Evolutionary conservation across 2,113 vertebrate genomes (phyloP).

Genomic region (Hippoglossus stenolepis): DNA sequence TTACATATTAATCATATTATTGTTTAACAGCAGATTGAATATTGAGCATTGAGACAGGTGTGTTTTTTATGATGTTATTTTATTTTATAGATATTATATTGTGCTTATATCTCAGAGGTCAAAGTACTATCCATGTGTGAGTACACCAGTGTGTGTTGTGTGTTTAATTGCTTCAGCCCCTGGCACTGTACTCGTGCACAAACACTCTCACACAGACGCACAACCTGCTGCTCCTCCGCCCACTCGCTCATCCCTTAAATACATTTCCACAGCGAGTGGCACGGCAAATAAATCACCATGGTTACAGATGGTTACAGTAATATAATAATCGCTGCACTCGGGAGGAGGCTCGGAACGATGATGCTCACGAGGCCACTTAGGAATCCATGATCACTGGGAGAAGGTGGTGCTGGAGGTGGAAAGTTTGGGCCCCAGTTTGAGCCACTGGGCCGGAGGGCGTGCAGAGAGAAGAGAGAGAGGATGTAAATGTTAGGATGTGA

Average conservation of each 20-base stretch:
- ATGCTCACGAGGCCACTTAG: constrained; percentile 46
- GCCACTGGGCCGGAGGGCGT: too few species aligned
- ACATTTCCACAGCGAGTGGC: background rate
- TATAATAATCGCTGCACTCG: constrained; percentile 62
- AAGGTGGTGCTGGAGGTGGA: too few species aligned
- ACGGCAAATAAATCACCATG: constrained; percentile 75
- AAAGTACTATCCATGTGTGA: background rate
- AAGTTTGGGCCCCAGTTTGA: too few species aligned
- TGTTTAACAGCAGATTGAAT: background rate
- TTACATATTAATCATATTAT: background rate
- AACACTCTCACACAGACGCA: background rate
- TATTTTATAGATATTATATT: background rate
- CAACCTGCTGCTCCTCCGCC: background rate
- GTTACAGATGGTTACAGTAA: constrained; percentile 62
- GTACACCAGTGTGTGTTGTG: background rate
- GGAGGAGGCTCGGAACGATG: constrained; percentile 54
- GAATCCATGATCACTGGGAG: constrained; percentile 26
- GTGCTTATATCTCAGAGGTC: background rate
- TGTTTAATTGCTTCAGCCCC: background rate
- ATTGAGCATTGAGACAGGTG: background rate
- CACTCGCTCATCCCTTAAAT: background rate
- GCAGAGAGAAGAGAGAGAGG: too few species aligned
- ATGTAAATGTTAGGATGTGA: too few species aligned
- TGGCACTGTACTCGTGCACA: background rate
- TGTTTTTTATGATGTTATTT: background rate